Evolutionary conservation across 2,113 vertebrate genomes (phyloP).

Genomic region (Cyanoderma ruficeps): DNA sequence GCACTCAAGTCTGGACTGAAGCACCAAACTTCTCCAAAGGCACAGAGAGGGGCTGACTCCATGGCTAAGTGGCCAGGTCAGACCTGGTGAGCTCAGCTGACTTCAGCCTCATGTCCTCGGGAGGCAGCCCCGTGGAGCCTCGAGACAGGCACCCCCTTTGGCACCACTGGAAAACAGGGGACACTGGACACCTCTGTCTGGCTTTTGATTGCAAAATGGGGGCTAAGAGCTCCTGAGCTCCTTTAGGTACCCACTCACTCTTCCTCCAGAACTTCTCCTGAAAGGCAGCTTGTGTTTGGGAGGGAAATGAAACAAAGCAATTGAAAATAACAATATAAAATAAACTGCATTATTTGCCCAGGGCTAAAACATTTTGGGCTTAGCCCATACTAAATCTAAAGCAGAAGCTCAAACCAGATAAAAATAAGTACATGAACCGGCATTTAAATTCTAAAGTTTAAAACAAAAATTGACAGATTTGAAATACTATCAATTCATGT

Average conservation of each 20-base stretch:
- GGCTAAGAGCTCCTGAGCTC: neutral
- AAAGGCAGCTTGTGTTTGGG: neutral
- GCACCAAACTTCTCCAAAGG: neutral
- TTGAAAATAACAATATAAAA: neutral
- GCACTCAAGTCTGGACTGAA: neutral
- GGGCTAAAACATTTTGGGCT: neutral
- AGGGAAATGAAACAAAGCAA: neutral
- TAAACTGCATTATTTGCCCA: neutral
- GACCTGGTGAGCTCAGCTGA: neutral
- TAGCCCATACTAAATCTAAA: neutral
- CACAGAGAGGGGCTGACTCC: neutral
- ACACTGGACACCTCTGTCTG: neutral
- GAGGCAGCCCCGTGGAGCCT: neutral
- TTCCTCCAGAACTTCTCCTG: neutral
- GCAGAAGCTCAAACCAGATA: neutral
- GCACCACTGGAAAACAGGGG: neutral
- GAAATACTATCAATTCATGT: neutral
- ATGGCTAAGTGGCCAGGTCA: fast-evolving
- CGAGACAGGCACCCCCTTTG: fast-evolving
- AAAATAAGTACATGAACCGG: neutral
- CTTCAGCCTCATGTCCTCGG: neutral
- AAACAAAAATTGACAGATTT: neutral
- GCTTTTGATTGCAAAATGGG: neutral
- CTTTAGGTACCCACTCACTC: neutral
- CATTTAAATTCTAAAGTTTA: neutral